These are phyloP conservation scores for Megamerina dolium DNA, from an alignment of 2,888 invertebrate species.

Conservation along the genomic window DNA sequence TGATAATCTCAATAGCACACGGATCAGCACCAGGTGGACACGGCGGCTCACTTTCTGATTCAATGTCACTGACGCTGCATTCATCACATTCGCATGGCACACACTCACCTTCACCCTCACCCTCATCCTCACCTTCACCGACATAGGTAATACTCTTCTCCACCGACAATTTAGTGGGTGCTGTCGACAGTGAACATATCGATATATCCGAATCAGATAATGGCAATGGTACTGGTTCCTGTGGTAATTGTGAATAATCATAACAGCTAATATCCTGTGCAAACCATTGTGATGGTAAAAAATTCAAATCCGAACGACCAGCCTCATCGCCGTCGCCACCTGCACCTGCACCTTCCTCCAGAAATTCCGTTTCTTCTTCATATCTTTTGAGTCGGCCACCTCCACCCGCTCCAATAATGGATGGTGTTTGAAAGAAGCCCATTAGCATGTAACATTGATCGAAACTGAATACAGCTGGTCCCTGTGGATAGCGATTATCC, in stretches of 20 bases:
- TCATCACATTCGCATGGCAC: conserved; percentile 30
- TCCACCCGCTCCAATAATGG: conserved; percentile 1
- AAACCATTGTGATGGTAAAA: conserved; percentile 58
- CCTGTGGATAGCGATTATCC: conserved; percentile 63
- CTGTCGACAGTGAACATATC: conserved; percentile 35
- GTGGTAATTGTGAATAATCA: conserved; percentile 63
- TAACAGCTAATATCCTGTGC: conserved; percentile 63
- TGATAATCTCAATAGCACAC: conserved; percentile 38
- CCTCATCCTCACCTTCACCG: conserved; percentile 34
- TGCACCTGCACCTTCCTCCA: conserved; percentile 18
- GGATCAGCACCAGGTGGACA: conserved; percentile 28
- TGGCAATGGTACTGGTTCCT: conserved; percentile 62
- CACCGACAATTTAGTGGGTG: conserved; percentile 20
- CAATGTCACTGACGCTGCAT: conserved; percentile 27
- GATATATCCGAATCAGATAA: conserved; percentile 56
- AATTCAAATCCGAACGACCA: conserved; percentile 30
- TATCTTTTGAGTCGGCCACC: not conserved
- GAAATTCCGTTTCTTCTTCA: conserved; percentile 17
- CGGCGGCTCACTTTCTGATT: conserved; percentile 25
- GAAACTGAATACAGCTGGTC: conserved; percentile 70
- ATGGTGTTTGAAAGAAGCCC: conserved; percentile 59
- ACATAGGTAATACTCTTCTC: conserved; percentile 24
- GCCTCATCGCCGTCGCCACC: conserved; percentile 29
- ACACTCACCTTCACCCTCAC: conserved; percentile 33
- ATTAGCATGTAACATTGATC: conserved; percentile 71